A percentile compares a stretch with the other conserved stretches of the same genome.
Evolutionary conservation across 2,888 invertebrate species (phyloP).

Genomic region (Leptogaster cylindrica): DNA sequence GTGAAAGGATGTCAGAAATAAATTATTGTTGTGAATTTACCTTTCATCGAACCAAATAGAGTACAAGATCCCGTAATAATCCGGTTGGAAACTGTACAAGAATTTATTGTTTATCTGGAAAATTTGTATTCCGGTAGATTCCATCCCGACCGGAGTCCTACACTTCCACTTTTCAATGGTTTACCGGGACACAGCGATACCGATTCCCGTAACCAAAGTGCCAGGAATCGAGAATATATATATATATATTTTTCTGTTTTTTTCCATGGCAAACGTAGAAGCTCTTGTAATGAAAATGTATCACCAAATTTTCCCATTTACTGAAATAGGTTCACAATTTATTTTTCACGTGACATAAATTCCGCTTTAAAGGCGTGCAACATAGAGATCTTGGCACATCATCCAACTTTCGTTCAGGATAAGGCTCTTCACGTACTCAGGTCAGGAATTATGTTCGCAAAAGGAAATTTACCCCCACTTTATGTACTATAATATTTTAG

Average conservation of each 20-base stretch:
- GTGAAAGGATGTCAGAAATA: background rate
- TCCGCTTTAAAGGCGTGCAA: conserved; percentile 35
- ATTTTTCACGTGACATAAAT: conserved; percentile 41
- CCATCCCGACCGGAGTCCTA: conserved; percentile 3
- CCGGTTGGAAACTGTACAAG: conserved; percentile 20
- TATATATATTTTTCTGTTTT: no score
- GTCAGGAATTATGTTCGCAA: conserved; percentile 26
- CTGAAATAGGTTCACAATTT: conserved; percentile 38
- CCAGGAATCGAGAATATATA: no score
- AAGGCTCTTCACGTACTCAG: conserved; percentile 24
- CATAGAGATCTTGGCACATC: conserved; percentile 33
- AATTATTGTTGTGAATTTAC: conserved; percentile 5
- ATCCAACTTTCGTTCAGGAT: background rate
- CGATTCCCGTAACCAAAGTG: no score
- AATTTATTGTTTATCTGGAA: conserved; percentile 35
- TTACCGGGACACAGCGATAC: no score
- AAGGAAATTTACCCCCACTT: conserved; percentile 12
- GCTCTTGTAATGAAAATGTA: conserved; percentile 34
- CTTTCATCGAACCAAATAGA: conserved; percentile 18
- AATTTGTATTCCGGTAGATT: conserved; percentile 28
- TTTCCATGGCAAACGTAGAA: background rate
- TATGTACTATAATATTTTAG: no score
- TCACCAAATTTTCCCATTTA: conserved; percentile 38
- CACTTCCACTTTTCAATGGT: no score
- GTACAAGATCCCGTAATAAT: conserved; percentile 27